Evolutionary conservation across 2,888 invertebrate species (phyloP), one percentile per base, ranked within the genome.

Genomic region (Drosophila falleni): DNA sequence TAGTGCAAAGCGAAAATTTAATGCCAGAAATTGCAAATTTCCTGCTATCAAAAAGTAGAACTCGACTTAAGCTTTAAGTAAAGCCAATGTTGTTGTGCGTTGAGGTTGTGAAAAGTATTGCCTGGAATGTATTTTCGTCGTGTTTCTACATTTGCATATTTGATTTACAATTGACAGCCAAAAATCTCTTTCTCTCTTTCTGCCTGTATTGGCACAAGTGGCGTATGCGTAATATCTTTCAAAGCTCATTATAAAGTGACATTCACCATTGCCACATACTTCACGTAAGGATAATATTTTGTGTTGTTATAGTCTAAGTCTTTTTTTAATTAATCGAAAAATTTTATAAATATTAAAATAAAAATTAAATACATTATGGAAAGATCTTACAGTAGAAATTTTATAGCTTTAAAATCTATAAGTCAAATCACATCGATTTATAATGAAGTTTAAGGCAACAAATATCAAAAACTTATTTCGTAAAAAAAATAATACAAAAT

Each of bases 21-120:
- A 82, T 83, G 78, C 80, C 82, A 82, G 86, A 86, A 83, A 83
- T 83, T 83, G 82, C 82, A 83, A 83, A 83, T 83, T 83, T 83
- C 82, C 82, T 83, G 81, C 54, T 86, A 83, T 83, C 86, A 83
- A 76, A 82, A 78, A 76, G 76, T 76, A 73, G 71, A 65, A 54
- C 54, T 29, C 53, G n/a, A 61, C 55, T 33, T 23, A 11, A 37
- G 46, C 56, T 41, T 62, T 15, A 0, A 54, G 16, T 37, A 1
- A 44, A 42, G 44, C 10, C 31, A 9, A 44, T 59, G 49, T 37
- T 11, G 37, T 19, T 13, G 39, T 4, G 0, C 23, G 15, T 42
- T 23, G 1, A 29, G 29, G 29, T 29, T 29, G 29, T 29, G 5
- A 16, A 49, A 33, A n/a, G 13, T 4, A 35, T 37, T 51, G 23